Evolutionary conservation across 2,888 invertebrate genomes (phyloP).

Genomic region (Tachina grossa): DNA sequence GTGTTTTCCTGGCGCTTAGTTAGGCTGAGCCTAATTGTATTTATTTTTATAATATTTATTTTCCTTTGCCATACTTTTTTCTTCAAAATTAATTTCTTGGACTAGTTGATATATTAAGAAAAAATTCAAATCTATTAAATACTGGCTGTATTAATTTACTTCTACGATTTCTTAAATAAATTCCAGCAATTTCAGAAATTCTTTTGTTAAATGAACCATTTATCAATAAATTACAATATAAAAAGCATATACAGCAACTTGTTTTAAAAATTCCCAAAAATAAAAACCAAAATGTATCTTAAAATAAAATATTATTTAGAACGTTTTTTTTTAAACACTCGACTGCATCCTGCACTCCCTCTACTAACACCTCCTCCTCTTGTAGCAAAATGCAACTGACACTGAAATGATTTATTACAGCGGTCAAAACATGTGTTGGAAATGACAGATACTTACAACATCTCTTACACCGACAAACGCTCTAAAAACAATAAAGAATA

Average conservation of each 20-base stretch:
- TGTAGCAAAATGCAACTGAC: slow-evolving; percentile 70
- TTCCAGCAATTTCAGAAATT: slow-evolving; percentile 37
- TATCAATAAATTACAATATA: slow-evolving; percentile 46
- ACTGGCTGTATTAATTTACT: background rate
- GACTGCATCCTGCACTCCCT: slow-evolving; percentile 22
- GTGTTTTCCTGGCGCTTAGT: no score
- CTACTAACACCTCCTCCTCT: slow-evolving; percentile 49
- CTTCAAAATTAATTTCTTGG: no score
- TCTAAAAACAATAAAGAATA: slow-evolving; percentile 29
- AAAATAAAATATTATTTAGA: slow-evolving; percentile 5
- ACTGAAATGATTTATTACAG: slow-evolving; percentile 82
- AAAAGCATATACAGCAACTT: slow-evolving; percentile 27
- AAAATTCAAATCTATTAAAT: background rate
- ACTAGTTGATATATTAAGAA: background rate
- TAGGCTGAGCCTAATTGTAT: no score
- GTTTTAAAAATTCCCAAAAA: slow-evolving; percentile 8
- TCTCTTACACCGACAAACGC: slow-evolving; percentile 77
- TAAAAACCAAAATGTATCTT: background rate
- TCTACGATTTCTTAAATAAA: slow-evolving; percentile 10
- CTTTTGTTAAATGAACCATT: slow-evolving; percentile 57
- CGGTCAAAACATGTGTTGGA: slow-evolving; percentile 83
- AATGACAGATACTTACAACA: slow-evolving; percentile 82
- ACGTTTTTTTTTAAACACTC: slow-evolving; percentile 32
- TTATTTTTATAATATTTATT: no score
- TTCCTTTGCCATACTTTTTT: no score